phyloP scores from a whole-genome alignment of 1,140 invertebrate species.

The Aphis craccivora region DNA sequence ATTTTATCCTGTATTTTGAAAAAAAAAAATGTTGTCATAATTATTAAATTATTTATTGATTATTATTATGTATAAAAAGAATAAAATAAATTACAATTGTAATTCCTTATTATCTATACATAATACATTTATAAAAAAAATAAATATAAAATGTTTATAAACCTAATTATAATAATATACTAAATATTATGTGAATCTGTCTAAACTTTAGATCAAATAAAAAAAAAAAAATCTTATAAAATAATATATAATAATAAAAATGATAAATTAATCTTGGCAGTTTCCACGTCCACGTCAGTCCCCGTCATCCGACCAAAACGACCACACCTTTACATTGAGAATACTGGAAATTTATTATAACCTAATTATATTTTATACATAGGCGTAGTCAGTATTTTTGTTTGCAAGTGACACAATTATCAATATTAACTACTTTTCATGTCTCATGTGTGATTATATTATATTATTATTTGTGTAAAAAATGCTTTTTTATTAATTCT shows the following conservation, averaged over 20 bases:
- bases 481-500: too few relatives aligned
- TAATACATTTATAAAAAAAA: background rate
- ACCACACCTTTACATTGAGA: background rate
- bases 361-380: background rate
- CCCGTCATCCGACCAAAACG: background rate
- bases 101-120: background rate
- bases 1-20: background rate
- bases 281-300: background rate
- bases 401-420: too few relatives aligned
- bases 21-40: background rate
- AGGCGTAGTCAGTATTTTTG: background rate
- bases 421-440: too few relatives aligned
- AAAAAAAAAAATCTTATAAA: background rate
- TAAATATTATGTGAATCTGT: background rate
- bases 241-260: background rate
- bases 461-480: too few relatives aligned
- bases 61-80: background rate
- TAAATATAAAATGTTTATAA: background rate
- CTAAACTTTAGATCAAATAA: background rate
- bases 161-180: background rate
- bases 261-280: background rate
- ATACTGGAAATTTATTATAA: background rate
- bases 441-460: too few relatives aligned
- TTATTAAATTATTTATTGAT: background rate
- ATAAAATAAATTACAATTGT: background rate